These are phyloP conservation scores for Leptodactylus fuscus DNA, from an alignment of 2,113 vertebrate species.

Conservation along the genomic window DNA sequence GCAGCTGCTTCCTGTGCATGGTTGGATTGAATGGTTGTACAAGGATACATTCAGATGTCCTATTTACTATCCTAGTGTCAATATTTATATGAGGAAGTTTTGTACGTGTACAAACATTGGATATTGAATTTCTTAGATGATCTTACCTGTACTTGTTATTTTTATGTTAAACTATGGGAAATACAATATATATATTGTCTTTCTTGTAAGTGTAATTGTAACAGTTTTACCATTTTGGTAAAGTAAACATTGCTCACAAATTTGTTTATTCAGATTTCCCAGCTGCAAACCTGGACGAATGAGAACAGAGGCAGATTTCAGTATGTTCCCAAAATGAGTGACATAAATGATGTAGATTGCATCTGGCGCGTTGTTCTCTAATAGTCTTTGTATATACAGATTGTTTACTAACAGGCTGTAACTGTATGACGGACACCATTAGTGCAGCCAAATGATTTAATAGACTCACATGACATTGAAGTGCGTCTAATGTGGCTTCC, in stretches of 20 bases:
- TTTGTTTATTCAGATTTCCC: conserved; percentile 13
- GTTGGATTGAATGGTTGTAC: neutral
- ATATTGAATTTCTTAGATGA: neutral
- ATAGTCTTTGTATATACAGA: conserved; percentile 1
- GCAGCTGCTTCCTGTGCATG: conserved; percentile 51
- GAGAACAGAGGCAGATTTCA: conserved; percentile 19
- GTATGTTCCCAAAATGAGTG: neutral
- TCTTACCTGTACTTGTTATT: conserved; percentile 5
- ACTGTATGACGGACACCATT: neutral
- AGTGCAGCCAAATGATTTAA: neutral
- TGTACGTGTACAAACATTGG: conserved; percentile 40
- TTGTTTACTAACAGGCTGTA: conserved; percentile 22
- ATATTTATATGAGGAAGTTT: conserved; percentile 47
- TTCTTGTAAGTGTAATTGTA: neutral
- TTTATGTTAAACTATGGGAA: neutral
- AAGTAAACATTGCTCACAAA: neutral
- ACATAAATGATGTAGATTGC: conserved; percentile 3
- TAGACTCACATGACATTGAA: neutral
- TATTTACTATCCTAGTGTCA: conserved; percentile 48
- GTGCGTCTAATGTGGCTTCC: neutral
- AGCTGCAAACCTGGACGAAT: conserved; percentile 22
- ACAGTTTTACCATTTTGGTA: neutral
- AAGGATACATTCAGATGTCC: conserved; percentile 36
- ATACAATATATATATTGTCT: neutral
- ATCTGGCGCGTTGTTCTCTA: conserved; percentile 17